A percentile compares a stretch with the other conserved stretches of the same genome.
Evolutionary conservation across 2,797 vertebrate species (phyloP).

Genomic region (Podarcis siculus): DNA sequence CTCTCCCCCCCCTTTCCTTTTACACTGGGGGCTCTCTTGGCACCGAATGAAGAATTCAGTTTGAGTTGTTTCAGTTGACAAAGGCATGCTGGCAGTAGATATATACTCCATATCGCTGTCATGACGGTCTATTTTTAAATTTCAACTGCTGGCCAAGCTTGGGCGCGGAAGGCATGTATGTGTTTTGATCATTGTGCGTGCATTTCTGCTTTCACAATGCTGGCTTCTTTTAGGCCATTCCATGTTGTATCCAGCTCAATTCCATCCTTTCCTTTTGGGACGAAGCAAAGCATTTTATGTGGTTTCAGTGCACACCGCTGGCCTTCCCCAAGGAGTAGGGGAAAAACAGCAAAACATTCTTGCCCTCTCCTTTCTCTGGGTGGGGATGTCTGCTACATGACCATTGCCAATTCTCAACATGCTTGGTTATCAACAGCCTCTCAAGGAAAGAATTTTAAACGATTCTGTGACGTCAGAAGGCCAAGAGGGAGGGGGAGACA

Average conservation of each 20-base stretch:
- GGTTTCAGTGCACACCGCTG: not conserved
- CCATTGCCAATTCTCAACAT: slow-evolving; percentile 75
- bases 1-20: not conserved
- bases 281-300: slow-evolving; percentile 32
- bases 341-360: slow-evolving; percentile 40
- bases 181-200: not conserved
- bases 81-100: slow-evolving; percentile 64
- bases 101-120: slow-evolving; percentile 70
- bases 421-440: slow-evolving; percentile 83
- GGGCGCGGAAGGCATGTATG: slow-evolving; percentile 50
- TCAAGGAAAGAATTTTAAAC: slow-evolving; percentile 83
- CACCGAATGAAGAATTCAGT: slow-evolving; percentile 58
- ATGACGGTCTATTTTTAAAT: slow-evolving; percentile 81
- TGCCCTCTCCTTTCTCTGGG: slow-evolving; percentile 2
- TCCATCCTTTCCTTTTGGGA: slow-evolving; percentile 4
- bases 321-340: not conserved
- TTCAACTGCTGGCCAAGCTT: slow-evolving; percentile 69
- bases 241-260: not conserved
- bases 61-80: slow-evolving; percentile 72
- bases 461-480: slow-evolving; percentile 82
- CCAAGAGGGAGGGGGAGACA: slow-evolving; percentile 66
- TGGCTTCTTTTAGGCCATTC: slow-evolving; percentile 24
- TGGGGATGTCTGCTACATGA: slow-evolving; percentile 29
- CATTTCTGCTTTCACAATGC: not conserved
- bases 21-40: slow-evolving; percentile 32